Conservation (phyloP, 64 coral and sea anemone genomes). For the Hydrozoanthus tunicans region DNA sequence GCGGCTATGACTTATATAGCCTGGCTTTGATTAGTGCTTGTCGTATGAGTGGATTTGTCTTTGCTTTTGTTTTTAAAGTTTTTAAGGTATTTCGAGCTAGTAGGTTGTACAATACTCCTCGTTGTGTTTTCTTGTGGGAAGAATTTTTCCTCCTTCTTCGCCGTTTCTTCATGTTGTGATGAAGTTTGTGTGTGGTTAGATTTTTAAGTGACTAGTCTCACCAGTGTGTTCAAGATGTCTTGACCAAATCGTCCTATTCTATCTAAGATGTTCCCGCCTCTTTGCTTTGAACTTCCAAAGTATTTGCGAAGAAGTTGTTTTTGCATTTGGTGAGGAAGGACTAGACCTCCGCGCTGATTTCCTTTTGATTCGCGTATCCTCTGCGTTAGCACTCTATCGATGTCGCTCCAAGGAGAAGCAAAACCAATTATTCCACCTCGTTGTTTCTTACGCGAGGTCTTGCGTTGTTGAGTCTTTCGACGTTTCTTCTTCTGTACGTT, state of each 20-base stretch:
- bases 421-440: too few species aligned
- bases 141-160: not conserved
- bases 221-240: not conserved
- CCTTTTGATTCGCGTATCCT: slow-evolving; percentile 3
- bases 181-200: too few species aligned
- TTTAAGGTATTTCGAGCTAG: not conserved
- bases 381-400: not conserved
- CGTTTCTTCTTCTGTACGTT: too few species aligned
- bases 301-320: not conserved
- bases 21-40: too few species aligned
- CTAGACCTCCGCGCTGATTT: not conserved
- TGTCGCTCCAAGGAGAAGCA: not conserved
- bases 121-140: slow-evolving; percentile 27
- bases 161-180: too few species aligned
- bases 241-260: slow-evolving; percentile 3
- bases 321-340: not conserved
- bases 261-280: not conserved
- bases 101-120: not conserved
- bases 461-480: too few species aligned
- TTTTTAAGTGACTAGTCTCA: too few species aligned
- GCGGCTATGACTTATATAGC: too few species aligned
- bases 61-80: too few species aligned
- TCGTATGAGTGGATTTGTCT: too few species aligned
- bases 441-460: slow-evolving; percentile 41
- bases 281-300: slow-evolving; percentile 8